These are phyloP conservation scores for Scortum barcoo DNA, from an alignment of 2,113 vertebrate species.

Conservation along the genomic window DNA sequence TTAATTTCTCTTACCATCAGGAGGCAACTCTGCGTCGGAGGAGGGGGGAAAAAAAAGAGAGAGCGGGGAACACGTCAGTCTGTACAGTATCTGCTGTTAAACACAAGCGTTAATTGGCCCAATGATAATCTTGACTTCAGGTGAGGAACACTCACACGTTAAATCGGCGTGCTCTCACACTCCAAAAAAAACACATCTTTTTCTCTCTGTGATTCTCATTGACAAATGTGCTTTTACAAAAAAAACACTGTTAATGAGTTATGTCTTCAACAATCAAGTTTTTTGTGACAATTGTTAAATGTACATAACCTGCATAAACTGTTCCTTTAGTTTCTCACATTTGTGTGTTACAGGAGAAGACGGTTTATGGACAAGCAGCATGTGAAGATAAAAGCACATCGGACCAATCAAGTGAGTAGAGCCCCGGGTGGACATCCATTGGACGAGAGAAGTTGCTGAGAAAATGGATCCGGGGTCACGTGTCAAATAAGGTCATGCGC, in stretches of 20 bases:
- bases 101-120: conserved; percentile 65
- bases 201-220: conserved; percentile 29
- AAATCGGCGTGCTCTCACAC: conserved; percentile 56
- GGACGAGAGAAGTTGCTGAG: conserved; percentile 48
- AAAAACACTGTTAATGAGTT: conserved; percentile 50
- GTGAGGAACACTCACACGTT: conserved; percentile 60
- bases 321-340: not conserved
- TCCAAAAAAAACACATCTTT: conserved; percentile 34
- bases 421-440: conserved; percentile 58
- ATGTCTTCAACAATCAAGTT: conserved; percentile 27
- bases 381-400: conserved; percentile 18
- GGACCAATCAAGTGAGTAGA: conserved; percentile 42
- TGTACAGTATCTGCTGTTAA: conserved; percentile 51
- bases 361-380: conserved; percentile 37
- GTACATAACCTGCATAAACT: not conserved
- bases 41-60: conserved; percentile 24
- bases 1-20: conserved; percentile 82
- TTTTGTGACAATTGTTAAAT: no score
- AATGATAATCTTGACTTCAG: conserved; percentile 51
- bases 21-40: conserved; percentile 73
- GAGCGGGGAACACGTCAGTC: conserved; percentile 62
- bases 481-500: conserved; percentile 64
- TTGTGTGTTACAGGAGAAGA: conserved; percentile 11
- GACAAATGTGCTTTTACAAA: conserved; percentile 17
- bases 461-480: conserved; percentile 68